A percentile compares a stretch with the other conserved stretches of the same genome.
These are phyloP conservation scores for Cyrtonyx montezumae DNA, from an alignment of 2,113 vertebrate species.

Conservation along the genomic window DNA sequence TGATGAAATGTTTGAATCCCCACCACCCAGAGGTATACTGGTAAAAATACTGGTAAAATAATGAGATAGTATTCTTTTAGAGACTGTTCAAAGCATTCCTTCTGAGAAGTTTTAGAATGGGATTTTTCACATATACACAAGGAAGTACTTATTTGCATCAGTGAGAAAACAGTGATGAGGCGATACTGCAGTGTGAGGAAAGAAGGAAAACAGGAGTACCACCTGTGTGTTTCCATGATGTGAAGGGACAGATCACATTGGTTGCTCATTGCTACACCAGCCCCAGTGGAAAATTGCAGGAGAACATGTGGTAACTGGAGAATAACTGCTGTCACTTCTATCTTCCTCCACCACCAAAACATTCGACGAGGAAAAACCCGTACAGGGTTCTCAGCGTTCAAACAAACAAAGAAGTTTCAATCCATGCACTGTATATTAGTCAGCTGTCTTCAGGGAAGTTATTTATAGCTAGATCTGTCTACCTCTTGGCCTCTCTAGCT, in stretches of 20 bases:
- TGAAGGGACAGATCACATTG: neutral
- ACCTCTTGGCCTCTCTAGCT: neutral
- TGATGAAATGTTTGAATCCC: neutral
- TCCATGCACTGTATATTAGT: neutral
- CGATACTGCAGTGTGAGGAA: accelerated
- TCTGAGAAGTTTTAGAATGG: neutral
- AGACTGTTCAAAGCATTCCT: neutral
- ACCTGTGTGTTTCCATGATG: neutral
- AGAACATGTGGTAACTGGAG: neutral
- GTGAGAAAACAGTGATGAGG: neutral
- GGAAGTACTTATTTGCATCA: neutral
- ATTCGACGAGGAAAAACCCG: neutral
- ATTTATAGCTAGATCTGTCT: conserved; percentile 17
- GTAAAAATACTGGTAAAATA: neutral
- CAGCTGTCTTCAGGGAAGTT: neutral
- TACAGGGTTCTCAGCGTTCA: neutral
- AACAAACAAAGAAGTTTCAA: conserved; percentile 13
- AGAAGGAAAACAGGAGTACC: neutral
- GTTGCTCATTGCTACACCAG: neutral
- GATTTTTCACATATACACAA: neutral
- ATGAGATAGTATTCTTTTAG: neutral
- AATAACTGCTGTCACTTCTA: neutral
- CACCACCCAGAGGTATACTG: accelerated
- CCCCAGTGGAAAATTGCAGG: accelerated
- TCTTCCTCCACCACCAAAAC: neutral